Evolutionary conservation across 2,113 vertebrate genomes (phyloP), one percentile per base, ranked within the genome.

Genomic region (Callorhinus ursinus): DNA sequence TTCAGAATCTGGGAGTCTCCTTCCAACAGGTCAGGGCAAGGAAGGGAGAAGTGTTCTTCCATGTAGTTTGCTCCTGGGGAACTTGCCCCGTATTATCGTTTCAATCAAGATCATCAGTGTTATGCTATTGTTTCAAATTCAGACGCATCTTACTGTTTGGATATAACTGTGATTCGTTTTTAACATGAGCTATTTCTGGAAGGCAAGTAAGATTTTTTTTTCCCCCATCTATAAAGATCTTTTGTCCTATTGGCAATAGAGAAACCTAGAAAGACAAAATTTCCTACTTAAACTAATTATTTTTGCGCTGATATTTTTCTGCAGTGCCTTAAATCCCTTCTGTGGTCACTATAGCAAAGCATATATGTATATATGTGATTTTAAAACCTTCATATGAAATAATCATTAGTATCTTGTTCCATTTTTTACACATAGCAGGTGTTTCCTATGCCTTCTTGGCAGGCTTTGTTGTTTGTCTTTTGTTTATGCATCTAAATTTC

Each of bases 371-470:
- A 22, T 57, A 9, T 63, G 26, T 28, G 94, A 88, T 95, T 97
- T 96, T 95, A 57, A 95, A 94, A 77, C 13, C 28, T 53, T 7
- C 92, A 55, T 92, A 39, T 96, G 97, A 88, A 97, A 97, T 96
- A 85, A 61, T 77, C 95, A 88, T 97, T 95, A 97, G 92, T 77
- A 19, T 88, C 80, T 97, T 96, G 59, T 94, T 98, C 97, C 95
- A 90, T 83, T 88, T 88, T 55, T 87, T 84, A 85, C 51, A 94
- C 91, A 71, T 9, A 42, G 42, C 98, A 98, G 97, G 95, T 98
- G 98, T 97, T 98, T 98, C 98, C 98, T 97, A 15, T 53, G 87
- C 87, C 57, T 77, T 53, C 89, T 83, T 95, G 97, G 96, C 89
- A 80, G 24, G 36, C 57, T 81, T 77, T 26, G 4, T 80, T 90